Base-by-base conservation (phyloP, 2,797 vertebrate genomes). In the Macrochelys suwanniensis region DNA sequence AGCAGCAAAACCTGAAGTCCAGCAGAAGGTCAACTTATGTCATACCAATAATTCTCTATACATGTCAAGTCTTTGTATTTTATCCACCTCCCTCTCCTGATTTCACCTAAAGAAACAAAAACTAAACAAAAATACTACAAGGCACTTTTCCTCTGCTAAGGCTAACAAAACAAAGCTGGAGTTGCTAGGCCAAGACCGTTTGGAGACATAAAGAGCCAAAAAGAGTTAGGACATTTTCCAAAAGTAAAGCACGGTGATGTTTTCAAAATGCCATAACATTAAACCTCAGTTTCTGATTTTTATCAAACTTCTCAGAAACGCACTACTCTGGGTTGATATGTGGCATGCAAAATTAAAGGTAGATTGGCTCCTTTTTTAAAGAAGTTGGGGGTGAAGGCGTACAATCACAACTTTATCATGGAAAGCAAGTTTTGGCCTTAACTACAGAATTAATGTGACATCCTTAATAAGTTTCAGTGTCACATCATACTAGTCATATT, bases 381-480 rank as follows among this genome's bases (percentile, higher is more conserved):
- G 71, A 89, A 91, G 78, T 81, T 1, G 2, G 1, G 31, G 17
- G 37, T 91, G 49, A 91, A 76, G 68, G 59, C 37, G 82, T 83
- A 76, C 86, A 42, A 5, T 33, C 33, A 57, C 61, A 65, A 16
- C 16, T 49, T 53, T 79, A 68, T 65, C 21, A 74, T 23, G 49
- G 42, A 11, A 86, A 53, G 25, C 84, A 51, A 68, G 8, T 76
- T 93, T 93, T 49, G 88, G 71, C 25, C 25, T 80, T 92, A 91
- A 47, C 68, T 87, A 71, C 21, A 31, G 51, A 3, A 37, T 82
- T 15, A 0, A 16, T 21, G 53, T 54, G 53, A 54, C 21, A 54
- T 89, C 28, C 15, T 1, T 87, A 86, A 91, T 54, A 95, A 61
- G 71, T 82, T 93, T 88, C 82, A 57, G 84, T 93, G 91, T 74